These are phyloP conservation scores for Henricia sp. DNA, from an alignment of 53 echinoderm and acorn worm genomes.

Conservation along the genomic window DNA sequence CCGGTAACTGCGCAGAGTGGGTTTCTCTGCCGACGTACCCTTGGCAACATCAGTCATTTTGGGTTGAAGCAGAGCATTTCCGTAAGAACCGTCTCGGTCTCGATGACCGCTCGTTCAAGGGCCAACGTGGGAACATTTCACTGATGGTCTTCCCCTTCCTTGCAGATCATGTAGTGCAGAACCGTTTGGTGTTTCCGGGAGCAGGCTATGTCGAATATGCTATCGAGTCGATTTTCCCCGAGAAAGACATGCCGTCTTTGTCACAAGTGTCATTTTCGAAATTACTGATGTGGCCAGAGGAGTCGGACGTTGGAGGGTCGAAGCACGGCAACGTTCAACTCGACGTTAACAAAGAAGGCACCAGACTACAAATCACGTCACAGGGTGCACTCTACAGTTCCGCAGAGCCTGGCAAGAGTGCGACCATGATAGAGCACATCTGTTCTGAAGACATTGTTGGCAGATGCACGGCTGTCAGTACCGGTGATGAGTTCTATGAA, in stretches of 20 bases:
- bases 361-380: background rate
- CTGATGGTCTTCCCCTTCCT: slow-evolving; percentile 78
- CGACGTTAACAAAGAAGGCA: background rate
- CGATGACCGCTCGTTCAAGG: slow-evolving; percentile 83
- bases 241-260: slow-evolving; percentile 57
- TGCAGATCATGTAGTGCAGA: slow-evolving; percentile 68
- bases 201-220: slow-evolving; percentile 75
- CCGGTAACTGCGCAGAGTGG: slow-evolving; percentile 63
- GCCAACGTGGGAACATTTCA: slow-evolving; percentile 76
- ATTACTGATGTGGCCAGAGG: slow-evolving; percentile 53
- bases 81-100: slow-evolving; percentile 77
- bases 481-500: slow-evolving; percentile 68
- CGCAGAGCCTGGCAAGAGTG: background rate
- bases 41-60: slow-evolving; percentile 85
- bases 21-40: slow-evolving; percentile 79
- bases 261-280: slow-evolving; percentile 58
- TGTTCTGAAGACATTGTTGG: slow-evolving; percentile 20
- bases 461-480: slow-evolving; percentile 48
- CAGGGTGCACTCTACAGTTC: background rate
- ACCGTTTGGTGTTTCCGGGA: slow-evolving; percentile 72
- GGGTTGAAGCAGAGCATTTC: slow-evolving; percentile 75
- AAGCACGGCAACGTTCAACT: background rate
- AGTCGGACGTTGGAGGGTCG: background rate
- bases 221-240: slow-evolving; percentile 60
- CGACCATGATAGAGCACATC: background rate